A percentile compares a stretch with the other conserved stretches of the same genome.
phyloP scores from a whole-genome alignment of 2,797 vertebrate genomes.

The Cetoscarus ocellatus region DNA sequence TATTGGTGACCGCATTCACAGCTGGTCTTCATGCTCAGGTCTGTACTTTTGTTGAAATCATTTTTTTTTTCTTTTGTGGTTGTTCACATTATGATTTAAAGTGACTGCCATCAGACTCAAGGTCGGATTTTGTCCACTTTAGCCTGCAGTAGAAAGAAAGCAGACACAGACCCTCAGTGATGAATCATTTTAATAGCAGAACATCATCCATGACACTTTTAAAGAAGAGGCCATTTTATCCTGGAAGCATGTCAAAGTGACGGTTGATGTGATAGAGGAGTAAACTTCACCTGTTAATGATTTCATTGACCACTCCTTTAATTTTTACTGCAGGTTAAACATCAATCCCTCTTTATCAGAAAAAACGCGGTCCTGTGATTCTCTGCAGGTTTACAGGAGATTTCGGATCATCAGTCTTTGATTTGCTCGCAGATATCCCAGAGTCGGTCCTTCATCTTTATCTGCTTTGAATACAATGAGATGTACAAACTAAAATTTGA shows the following conservation, averaged over 20 bases:
- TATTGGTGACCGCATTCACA: too few relatives aligned
- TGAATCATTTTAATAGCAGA: slow-evolving; percentile 45
- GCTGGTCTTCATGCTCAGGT: too few relatives aligned
- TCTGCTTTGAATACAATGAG: background rate
- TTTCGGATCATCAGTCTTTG: too few relatives aligned
- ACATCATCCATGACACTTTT: slow-evolving; percentile 27
- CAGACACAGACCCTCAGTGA: background rate
- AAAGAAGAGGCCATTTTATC: slow-evolving; percentile 5
- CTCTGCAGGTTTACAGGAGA: too few relatives aligned
- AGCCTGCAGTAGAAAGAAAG: too few relatives aligned
- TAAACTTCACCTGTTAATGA: background rate
- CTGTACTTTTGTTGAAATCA: too few relatives aligned
- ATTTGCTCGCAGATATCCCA: too few relatives aligned
- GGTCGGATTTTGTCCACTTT: too few relatives aligned
- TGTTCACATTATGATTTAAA: too few relatives aligned
- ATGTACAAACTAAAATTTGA: background rate
- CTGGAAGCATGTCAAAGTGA: background rate
- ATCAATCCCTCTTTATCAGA: background rate
- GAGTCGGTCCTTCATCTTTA: background rate
- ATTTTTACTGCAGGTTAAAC: background rate
- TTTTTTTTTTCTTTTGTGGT: too few relatives aligned
- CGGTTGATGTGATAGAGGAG: background rate
- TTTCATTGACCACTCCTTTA: background rate
- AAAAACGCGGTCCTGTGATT: background rate
- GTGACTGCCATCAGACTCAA: too few relatives aligned